A percentile compares a stretch with the other conserved stretches of the same genome.
Conservation (phyloP, 2,888 invertebrate species). For the Phymatocera aterrima region DNA sequence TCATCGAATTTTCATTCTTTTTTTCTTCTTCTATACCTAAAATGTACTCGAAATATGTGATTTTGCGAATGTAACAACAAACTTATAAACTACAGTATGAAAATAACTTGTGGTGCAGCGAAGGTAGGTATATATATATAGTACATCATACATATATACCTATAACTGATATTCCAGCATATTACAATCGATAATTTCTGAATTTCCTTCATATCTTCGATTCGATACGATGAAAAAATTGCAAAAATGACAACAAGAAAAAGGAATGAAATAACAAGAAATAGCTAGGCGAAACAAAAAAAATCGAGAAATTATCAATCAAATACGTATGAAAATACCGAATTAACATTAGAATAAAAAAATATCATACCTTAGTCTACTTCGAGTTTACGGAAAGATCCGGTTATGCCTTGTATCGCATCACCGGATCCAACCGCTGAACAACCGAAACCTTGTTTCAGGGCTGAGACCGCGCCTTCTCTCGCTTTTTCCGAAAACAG, state of each 20-base stretch:
- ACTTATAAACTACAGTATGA: not conserved
- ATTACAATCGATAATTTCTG: too few relatives aligned
- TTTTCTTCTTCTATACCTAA: too few relatives aligned
- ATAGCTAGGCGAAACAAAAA: not conserved
- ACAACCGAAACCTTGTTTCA: slow-evolving; percentile 79
- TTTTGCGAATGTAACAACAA: slow-evolving; percentile 14
- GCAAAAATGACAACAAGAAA: too few relatives aligned
- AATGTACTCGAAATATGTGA: too few relatives aligned
- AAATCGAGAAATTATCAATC: not conserved
- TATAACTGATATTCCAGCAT: too few relatives aligned
- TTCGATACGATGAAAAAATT: too few relatives aligned
- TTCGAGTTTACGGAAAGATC: slow-evolving; percentile 87
- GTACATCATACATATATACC: not conserved
- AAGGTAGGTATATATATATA: not conserved
- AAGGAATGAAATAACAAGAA: too few relatives aligned
- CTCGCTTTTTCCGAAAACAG: slow-evolving; percentile 84
- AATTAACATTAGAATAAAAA: too few relatives aligned
- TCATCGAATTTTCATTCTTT: too few relatives aligned
- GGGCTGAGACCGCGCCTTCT: slow-evolving; percentile 85
- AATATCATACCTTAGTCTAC: slow-evolving; percentile 78
- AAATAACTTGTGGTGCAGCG: not conserved
- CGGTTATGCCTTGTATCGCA: slow-evolving; percentile 82
- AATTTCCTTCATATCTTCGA: too few relatives aligned
- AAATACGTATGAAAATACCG: not conserved
- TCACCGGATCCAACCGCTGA: slow-evolving; percentile 79